Evolutionary conservation across 2,113 vertebrate genomes (phyloP).

Genomic region (Corythaeola cristata): DNA sequence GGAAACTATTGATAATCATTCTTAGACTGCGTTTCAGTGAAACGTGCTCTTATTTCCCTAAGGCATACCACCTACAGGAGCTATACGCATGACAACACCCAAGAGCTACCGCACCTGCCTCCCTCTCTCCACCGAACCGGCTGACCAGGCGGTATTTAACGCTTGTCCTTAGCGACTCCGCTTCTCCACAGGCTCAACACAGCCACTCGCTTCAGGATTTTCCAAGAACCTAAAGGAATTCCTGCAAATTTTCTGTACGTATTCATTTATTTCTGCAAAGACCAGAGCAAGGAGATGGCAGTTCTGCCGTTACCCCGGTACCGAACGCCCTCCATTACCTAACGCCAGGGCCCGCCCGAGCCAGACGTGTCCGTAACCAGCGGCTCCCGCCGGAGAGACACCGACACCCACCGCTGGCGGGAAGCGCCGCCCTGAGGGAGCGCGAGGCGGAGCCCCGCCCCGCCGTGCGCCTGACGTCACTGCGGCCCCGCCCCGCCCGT

Average conservation of each 20-base stretch:
- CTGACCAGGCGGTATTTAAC: neutral
- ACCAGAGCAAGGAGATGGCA: too few species aligned
- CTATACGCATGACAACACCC: neutral
- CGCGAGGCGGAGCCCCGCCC: neutral
- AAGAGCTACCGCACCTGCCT: neutral
- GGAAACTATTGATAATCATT: too few species aligned
- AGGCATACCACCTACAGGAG: neutral
- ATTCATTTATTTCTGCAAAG: too few species aligned
- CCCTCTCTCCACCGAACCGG: too few species aligned
- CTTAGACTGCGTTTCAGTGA: too few species aligned
- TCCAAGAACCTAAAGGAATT: too few species aligned
- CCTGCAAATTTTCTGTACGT: neutral
- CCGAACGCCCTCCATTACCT: neutral
- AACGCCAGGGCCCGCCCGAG: neutral
- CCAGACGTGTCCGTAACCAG: too few species aligned
- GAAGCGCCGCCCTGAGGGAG: neutral
- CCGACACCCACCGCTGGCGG: neutral
- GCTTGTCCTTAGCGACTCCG: neutral
- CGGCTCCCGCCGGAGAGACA: too few species aligned
- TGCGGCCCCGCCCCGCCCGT: accelerated
- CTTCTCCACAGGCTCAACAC: neutral
- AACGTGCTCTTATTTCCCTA: accelerated
- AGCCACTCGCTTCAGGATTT: neutral
- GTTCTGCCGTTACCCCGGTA: too few species aligned
- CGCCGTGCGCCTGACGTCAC: neutral